A percentile compares a stretch with the other conserved stretches of the same genome.
These are phyloP conservation scores for Ptychodera flava DNA, from an alignment of 35 echinoderm and acorn worm species.

Conservation along the genomic window DNA sequence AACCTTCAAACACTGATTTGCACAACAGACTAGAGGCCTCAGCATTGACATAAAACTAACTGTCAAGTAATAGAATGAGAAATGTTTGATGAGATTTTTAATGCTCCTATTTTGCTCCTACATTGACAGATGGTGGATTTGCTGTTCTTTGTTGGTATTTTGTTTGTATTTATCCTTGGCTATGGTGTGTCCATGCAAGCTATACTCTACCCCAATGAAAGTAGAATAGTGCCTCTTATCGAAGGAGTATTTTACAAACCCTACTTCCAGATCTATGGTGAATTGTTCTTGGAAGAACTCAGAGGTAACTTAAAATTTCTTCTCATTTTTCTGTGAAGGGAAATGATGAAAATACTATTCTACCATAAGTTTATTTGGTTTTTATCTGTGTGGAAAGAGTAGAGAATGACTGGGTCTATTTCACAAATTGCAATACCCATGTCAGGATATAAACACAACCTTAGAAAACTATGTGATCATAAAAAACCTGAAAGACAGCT, in stretches of 20 bases:
- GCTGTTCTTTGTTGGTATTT: slow-evolving; percentile 73
- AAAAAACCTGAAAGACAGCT: no score
- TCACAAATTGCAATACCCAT: no score
- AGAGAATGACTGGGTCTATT: not conserved
- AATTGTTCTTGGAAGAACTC: slow-evolving; percentile 82
- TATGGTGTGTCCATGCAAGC: slow-evolving; percentile 88
- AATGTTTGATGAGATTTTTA: no score
- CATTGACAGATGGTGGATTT: slow-evolving; percentile 86
- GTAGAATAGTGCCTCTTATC: slow-evolving; percentile 34
- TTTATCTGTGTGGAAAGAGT: not conserved
- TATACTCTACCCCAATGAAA: slow-evolving; percentile 83
- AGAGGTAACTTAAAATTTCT: slow-evolving; percentile 47
- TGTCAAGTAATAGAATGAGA: no score
- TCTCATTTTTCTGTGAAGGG: not conserved
- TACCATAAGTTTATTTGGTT: not conserved
- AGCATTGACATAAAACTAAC: no score
- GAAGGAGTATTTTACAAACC: slow-evolving; percentile 68
- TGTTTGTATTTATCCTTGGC: slow-evolving; percentile 73
- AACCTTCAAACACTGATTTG: no score
- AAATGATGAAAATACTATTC: not conserved
- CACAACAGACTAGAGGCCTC: no score
- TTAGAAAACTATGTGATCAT: no score
- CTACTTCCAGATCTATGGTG: slow-evolving; percentile 99
- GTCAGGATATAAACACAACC: no score
- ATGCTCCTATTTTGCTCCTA: not conserved